Base-by-base conservation (phyloP, 2,113 vertebrate genomes). In the Megaleporinus macrocephalus region DNA sequence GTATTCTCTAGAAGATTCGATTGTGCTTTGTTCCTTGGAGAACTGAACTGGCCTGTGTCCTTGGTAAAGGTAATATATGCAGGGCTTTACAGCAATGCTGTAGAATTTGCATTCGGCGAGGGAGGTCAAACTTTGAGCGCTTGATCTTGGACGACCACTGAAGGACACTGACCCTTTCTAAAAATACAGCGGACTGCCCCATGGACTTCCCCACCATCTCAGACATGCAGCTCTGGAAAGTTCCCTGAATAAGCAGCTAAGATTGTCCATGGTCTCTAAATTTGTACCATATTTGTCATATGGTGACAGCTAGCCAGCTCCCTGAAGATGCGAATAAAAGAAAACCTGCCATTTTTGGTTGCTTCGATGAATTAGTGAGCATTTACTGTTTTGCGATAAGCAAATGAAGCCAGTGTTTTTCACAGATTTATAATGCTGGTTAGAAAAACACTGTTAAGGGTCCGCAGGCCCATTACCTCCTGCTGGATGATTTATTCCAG, bases 151-250 rank as follows among this genome's bases (percentile, higher is more conserved):
- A 26, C 44, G n/a, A 76, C 20, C 62, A 59, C 73, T 78, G 36
- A 80, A 76, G 78, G 73, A 73, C 57, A 53, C 3, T 55, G 79
- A 83, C 84, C 85, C 86, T 59, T 41, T 84, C 86, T 90, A 83
- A 87, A 90, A 85, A 90, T 90, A 90, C 75, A 66, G 47, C 13
- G 75, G 88, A 86, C 75, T 86, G 85, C 88, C 87, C 90, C 24
- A 18, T 14, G 82, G 86, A 90, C 74, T 10, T 80, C 84, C 80
- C 81, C 71, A 83, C 57, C 59, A 69, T 44, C 36, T 73, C 49
- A 74, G 59, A 53, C 71, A 55, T 22, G 33, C 57, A 62, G 68
- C 69, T 77, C 68, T 55, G 83, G 68, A 73, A 85, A 76, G 80
- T 81, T 81, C 66, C 80, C 16, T 30, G 69, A 73, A 76, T 72